phyloP scores from a whole-genome alignment of 2,113 vertebrate species.

The Phaethornis superciliosus region DNA sequence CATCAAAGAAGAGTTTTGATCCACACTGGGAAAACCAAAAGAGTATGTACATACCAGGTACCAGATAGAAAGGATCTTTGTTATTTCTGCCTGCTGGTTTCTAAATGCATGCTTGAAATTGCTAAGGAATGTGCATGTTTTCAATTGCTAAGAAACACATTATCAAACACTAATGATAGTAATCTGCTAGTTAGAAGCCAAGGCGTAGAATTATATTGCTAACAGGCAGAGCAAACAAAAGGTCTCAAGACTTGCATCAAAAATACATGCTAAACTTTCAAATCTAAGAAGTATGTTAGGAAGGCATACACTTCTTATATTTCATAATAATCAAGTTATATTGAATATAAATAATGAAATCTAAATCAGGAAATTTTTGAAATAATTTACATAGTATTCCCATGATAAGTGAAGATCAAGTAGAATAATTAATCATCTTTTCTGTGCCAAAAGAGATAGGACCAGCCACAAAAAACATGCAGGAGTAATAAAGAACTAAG shows the following conservation, averaged over 20 bases:
- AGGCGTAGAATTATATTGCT: background rate
- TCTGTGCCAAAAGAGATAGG: conserved; percentile 13
- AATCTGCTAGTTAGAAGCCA: background rate
- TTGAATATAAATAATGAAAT: conserved; percentile 8
- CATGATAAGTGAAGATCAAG: conserved; percentile 44
- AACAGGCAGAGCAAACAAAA: background rate
- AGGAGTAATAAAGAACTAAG: conserved; percentile 37
- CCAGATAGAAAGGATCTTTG: background rate
- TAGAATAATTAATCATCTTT: conserved; percentile 47
- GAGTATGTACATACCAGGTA: too few species aligned
- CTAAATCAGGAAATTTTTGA: background rate
- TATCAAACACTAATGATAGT: background rate
- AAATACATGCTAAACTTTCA: background rate
- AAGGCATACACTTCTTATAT: background rate
- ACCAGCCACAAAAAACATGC: background rate
- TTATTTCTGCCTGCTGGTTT: background rate
- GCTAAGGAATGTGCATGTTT: background rate
- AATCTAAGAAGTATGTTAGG: background rate
- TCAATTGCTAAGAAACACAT: background rate
- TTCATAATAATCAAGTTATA: background rate
- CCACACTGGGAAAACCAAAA: background rate
- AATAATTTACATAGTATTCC: conserved; percentile 46
- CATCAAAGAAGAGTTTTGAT: background rate
- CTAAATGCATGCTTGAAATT: background rate
- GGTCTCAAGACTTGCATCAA: background rate